These are phyloP conservation scores for Apamea epomidion DNA, from an alignment of 2,888 invertebrate species.

Conservation along the genomic window DNA sequence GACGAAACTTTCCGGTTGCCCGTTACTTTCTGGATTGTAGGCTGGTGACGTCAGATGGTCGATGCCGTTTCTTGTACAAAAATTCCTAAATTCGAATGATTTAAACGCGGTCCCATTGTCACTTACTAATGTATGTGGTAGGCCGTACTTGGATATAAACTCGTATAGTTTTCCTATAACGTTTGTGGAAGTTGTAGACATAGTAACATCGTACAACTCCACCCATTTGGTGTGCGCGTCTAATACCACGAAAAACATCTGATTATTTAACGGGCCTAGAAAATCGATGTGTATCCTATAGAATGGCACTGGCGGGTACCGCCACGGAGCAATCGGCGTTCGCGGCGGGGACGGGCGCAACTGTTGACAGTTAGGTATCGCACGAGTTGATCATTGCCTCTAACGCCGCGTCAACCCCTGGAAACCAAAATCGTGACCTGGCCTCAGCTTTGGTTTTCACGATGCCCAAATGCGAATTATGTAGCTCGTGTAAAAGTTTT, in stretches of 20 bases:
- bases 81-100: background rate
- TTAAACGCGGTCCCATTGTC: background rate
- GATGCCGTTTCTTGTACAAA: background rate
- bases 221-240: background rate
- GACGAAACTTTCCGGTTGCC: background rate
- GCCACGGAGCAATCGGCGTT: background rate
- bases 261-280: background rate
- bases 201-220: too few species aligned
- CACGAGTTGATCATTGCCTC: slow-evolving; percentile 17
- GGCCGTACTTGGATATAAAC: background rate
- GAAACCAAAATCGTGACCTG: slow-evolving; percentile 27
- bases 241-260: background rate
- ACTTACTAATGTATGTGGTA: background rate
- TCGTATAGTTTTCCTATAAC: background rate
- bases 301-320: background rate
- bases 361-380: slow-evolving; percentile 7
- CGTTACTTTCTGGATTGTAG: slow-evolving; percentile 1
- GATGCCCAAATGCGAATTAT: background rate
- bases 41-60: background rate
- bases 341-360: slow-evolving; percentile 23
- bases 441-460: slow-evolving; percentile 1
- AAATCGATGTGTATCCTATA: slow-evolving; percentile 11
- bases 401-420: slow-evolving; percentile 15
- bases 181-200: background rate
- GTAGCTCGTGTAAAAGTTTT: background rate